Base-by-base conservation (phyloP, 2,797 vertebrate genomes). In the Danionella dracula region DNA sequence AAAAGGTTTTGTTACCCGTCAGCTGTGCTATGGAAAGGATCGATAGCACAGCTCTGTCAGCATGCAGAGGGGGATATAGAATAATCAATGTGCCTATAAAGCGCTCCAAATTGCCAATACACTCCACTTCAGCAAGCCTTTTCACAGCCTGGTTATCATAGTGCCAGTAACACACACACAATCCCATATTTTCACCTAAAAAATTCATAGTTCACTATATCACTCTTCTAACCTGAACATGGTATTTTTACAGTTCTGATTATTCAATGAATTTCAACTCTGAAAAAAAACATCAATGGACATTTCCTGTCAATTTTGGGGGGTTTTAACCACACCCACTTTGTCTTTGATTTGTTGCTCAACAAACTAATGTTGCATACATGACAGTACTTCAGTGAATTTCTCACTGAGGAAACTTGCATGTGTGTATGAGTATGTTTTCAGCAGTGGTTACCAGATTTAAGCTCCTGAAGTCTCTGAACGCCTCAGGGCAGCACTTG, bases 31-130 rank as follows among this genome's bases (percentile, higher is more conserved):
- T 46, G 40, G 20, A 64, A 51, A 40, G 57, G 20, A 72, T 74
- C 73, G n/a, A 74, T 73, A 44, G 53, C 17, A 20, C 42, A 56
- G 31, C 59, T 59, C 66, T 57, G 77, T 65, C 69, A 58, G 71
- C 62, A 48, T 69, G 70, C 72, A 72, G 60, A 71, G 57, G 55
- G 65, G 65, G 73, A n/a, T 74, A 70, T 70, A 42, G 54, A 68
- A 60, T 61, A 71, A 75, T 75, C 68, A 12, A 79, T 76, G 46
- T 55, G 16, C 68, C 64, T 56, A 68, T 76, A 77, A 76, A 72
- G 55, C 44, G 48, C 64, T 72, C 62, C 66, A 69, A 69, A 67
- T 58, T 37, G 41, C 61, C 42, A 48, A 65, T 51, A 10, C 56
- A 13, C 11, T 41, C 57, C 35, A 63, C 20, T 50, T 55, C 51